These are phyloP conservation scores for Todiramphus saurophagus DNA, from an alignment of 2,113 vertebrate genomes.

Conservation along the genomic window DNA sequence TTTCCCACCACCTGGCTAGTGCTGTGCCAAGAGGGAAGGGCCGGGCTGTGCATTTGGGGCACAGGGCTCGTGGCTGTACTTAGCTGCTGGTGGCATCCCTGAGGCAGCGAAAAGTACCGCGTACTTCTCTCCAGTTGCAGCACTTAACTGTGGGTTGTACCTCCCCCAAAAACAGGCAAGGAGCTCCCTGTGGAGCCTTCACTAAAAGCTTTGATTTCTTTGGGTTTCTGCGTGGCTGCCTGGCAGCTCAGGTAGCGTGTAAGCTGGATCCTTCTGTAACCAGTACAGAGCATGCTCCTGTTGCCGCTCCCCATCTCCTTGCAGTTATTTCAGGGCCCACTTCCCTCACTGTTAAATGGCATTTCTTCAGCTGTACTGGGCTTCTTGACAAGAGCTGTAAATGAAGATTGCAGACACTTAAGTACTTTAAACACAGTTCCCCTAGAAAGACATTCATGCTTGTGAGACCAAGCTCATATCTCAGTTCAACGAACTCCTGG, in stretches of 20 bases:
- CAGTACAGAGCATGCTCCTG: rapidly evolving
- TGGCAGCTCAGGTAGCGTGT: background rate
- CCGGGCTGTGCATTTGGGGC: background rate
- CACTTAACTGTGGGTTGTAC: background rate
- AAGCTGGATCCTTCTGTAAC: background rate
- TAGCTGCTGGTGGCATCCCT: background rate
- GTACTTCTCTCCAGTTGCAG: background rate
- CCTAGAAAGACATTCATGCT: rapidly evolving
- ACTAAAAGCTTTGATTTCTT: background rate
- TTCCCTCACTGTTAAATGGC: background rate
- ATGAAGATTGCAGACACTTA: background rate
- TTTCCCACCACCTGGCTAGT: background rate
- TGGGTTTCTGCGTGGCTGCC: background rate
- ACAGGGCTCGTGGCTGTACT: rapidly evolving
- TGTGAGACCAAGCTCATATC: background rate
- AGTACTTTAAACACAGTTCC: background rate
- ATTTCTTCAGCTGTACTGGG: background rate
- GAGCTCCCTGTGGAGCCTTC: background rate
- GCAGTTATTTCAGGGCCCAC: rapidly evolving
- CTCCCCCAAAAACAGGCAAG: background rate
- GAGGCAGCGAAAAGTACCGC: background rate
- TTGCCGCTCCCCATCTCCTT: background rate
- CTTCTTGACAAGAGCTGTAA: background rate
- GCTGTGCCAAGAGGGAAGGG: background rate
- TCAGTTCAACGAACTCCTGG: background rate